Evolutionary conservation across 92 coral and sea anemone genomes (phyloP).

Genomic region (Pocillopora grandis): DNA sequence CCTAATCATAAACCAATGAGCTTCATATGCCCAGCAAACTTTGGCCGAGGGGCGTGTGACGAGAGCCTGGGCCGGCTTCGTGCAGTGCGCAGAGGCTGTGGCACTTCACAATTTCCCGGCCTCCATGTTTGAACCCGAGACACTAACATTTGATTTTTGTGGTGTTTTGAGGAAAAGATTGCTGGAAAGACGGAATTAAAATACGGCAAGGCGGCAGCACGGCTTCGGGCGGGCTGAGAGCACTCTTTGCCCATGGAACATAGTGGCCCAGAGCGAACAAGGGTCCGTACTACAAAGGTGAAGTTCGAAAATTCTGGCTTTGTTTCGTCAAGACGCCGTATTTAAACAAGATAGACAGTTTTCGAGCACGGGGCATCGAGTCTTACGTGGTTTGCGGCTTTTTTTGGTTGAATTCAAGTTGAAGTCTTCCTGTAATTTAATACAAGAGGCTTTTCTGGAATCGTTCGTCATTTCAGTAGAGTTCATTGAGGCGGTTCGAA

Average conservation of each 20-base stretch:
- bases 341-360: slow-evolving; percentile 69
- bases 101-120: slow-evolving; percentile 72
- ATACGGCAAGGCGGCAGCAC: slow-evolving; percentile 78
- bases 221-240: slow-evolving; percentile 85
- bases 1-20: background rate
- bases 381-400: slow-evolving; percentile 44
- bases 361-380: slow-evolving; percentile 23
- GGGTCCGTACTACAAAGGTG: slow-evolving; percentile 94
- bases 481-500: slow-evolving; percentile 27
- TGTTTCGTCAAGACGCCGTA: slow-evolving; percentile 89
- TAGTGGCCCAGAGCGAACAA: slow-evolving; percentile 94
- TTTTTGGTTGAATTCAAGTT: background rate
- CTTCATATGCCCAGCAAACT: slow-evolving; percentile 19
- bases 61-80: slow-evolving; percentile 83
- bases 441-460: slow-evolving; percentile 30
- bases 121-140: slow-evolving; percentile 82
- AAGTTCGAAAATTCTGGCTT: slow-evolving; percentile 70
- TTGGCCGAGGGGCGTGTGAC: slow-evolving; percentile 89
- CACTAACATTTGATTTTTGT: slow-evolving; percentile 88
- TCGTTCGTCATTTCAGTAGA: slow-evolving; percentile 15
- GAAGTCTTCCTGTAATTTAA: slow-evolving; percentile 27
- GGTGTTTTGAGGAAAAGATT: slow-evolving; percentile 71
- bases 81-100: slow-evolving; percentile 81
- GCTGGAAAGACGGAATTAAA: slow-evolving; percentile 66
- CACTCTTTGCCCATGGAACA: slow-evolving; percentile 91